Base-by-base conservation (phyloP, 1,140 invertebrate genomes). In the Macrobrachium rosenbergii region DNA sequence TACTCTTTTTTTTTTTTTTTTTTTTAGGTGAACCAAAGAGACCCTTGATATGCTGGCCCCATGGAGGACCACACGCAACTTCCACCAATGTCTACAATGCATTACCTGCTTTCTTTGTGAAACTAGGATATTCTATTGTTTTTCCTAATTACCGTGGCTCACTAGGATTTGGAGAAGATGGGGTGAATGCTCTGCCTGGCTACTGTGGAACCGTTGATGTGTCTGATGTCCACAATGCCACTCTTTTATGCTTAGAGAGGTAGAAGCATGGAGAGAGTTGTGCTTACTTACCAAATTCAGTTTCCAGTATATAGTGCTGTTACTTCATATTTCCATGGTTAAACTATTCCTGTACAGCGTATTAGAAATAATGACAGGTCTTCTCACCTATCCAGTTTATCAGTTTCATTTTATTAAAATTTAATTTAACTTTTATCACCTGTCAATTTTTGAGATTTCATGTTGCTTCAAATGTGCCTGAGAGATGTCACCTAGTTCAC, bases 141-240 rank as follows among this genome's bases (percentile, higher is more conserved):
- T 92, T 94, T 91, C 94, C 98, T 0, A 99, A 99, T 92, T 99
- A 96, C 92, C 93, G 97, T 87, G 98, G 98, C 2, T 98, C 97
- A 0, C 93, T 94, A 28, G 98, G 97, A 19, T 94, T 94, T 90
- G 97, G 97, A n/a, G 93, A 96, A 88, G 93, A 94, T 37, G 94
- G 93, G 83, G 93, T 98, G 1, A 92, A 95, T 14, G 95, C 94
- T 89, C 92, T 99, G 8, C 93, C 94, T 8, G 96, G 96, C 23
- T 94, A 94, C 90, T 93, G 97, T 83, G 97, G 98, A 0, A 92
- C 93, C 45, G 91, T 94, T 21, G 98, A 99, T 93, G 96, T 99
- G 0, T 92, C 94, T 67, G 97, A 99, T 81, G 84, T 86, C 17
- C 77, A 86, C 77, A 45, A 60, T 2, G 84, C 84, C 58, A 80